Conservation (phyloP, 2,888 invertebrate species). For the Melinaea menophilus region DNA sequence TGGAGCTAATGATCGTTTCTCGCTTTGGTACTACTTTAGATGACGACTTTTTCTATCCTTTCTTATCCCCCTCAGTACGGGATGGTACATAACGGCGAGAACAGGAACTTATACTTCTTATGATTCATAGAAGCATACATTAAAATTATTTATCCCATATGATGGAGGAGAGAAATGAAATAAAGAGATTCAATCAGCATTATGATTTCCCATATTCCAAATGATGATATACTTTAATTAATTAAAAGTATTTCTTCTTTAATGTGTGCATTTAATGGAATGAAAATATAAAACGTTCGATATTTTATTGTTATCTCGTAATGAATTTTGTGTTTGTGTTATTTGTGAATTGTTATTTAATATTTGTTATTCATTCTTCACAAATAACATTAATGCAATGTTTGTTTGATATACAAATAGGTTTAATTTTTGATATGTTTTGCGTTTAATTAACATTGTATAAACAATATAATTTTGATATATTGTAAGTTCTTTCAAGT, state of each 20-base stretch:
- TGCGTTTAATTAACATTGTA: no score
- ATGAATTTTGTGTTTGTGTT: constrained; percentile 5
- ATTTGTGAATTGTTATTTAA: constrained; percentile 6
- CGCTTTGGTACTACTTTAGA: constrained; percentile 60
- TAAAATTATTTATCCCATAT: constrained; percentile 32
- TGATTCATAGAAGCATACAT: constrained; percentile 34
- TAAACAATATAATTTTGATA: neutral
- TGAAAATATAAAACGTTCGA: constrained; percentile 5
- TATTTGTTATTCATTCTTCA: neutral
- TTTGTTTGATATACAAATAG: neutral
- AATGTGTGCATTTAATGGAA: constrained; percentile 6
- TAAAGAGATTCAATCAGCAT: constrained; percentile 23
- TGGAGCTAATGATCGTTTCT: constrained; percentile 73
- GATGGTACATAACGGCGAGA: constrained; percentile 63
- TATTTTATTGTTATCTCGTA: constrained; percentile 5
- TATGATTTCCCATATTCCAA: constrained; percentile 24
- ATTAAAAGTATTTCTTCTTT: constrained; percentile 24
- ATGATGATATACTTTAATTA: constrained; percentile 27
- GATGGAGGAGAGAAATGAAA: constrained; percentile 28
- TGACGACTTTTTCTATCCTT: constrained; percentile 63
- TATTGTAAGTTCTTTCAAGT: neutral
- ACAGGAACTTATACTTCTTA: constrained; percentile 43
- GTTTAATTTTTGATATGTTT: neutral
- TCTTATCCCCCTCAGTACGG: constrained; percentile 64
- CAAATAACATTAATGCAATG: neutral